A percentile compares a stretch with the other conserved stretches of the same genome.
Evolutionary conservation across 2,113 vertebrate species (phyloP).

Genomic region (rat (Rattus norvegicus)): GRCr8 NC_086031.1:44194501-44195000

Average conservation of each 20-base stretch:
- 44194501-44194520: background rate
- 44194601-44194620: background rate
- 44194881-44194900: background rate
- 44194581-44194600: background rate
- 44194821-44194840: background rate
- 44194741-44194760: background rate
- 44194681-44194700: background rate
- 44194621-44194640: background rate
- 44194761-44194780: background rate
- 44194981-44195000: background rate
- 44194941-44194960: background rate
- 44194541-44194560: background rate
- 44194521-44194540: background rate
- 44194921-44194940: conserved; percentile 9
- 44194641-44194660: background rate
- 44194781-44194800: background rate
- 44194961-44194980: background rate
- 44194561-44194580: background rate
- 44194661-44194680: background rate
- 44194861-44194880: background rate
- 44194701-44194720: background rate
- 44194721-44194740: background rate
- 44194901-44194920: background rate
- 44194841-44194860: background rate
- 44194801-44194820: background rate